Evolutionary conservation across 2,113 vertebrate genomes (phyloP), one percentile per base, ranked within the genome.

Genomic region (Carollia perspicillata): DNA sequence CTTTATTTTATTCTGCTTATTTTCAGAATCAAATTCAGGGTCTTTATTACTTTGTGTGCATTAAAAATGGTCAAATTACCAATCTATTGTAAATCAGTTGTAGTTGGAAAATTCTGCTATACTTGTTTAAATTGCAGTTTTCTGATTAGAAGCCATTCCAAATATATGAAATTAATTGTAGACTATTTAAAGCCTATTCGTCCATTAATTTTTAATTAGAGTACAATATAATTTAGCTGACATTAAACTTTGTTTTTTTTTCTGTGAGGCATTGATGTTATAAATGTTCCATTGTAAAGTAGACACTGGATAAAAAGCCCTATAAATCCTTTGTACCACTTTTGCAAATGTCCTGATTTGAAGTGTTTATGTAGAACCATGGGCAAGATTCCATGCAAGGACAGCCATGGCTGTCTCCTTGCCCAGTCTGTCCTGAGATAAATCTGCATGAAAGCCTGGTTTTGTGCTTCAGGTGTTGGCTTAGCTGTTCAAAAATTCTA

Each of bases 51-150:
- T 96, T 88, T 83, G 14, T 88, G 47, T 91, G 35, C 75, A 68
- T 90, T 96, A 96, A 93, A 93, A 89, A 49, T 69, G n/a, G 16
- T 83, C 66, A 93, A 68, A 81, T 88, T 90, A 69, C 49, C 53
- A 86, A 13, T 81, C 8, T 96, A 6, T 95, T 80, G 1, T 81
- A 84, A 89, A 51, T 72, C 66, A 85, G 3, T 81, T 90, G 12
- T 74, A 90, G 51, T 55, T 88, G 89, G 66, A 49, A 97, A 72
- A 87, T 74, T 30, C 18, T 86, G n/a, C 47, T 44, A 68, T 3
- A 63, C 91, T 86, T 84, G 40, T 74, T 28, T 93, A 68, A 80
- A 17, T 71, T 79, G 37, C 66, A 89, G 8, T 87, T 83, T 93
- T 95, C 53, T 84, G 17, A 79, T 72, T 84, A n/a, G 85, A 90